Conservation (phyloP, 2,113 vertebrate species). For the Verasper variegatus region DNA sequence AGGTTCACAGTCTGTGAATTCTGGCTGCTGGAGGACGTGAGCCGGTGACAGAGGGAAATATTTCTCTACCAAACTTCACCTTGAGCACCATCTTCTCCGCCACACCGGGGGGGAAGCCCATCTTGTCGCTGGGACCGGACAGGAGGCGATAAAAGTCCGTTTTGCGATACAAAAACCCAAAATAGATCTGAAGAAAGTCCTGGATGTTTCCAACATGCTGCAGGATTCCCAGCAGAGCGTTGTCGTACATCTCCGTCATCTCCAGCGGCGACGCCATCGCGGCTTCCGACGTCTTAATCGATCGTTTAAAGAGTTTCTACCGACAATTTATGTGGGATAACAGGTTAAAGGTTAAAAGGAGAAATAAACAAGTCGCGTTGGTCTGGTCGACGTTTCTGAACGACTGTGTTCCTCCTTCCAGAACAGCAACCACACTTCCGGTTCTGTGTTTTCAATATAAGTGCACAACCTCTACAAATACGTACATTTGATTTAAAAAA, state of each 20-base stretch:
- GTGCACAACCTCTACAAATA: accelerated
- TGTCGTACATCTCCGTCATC: slow-evolving; percentile 93
- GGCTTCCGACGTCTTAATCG: not conserved
- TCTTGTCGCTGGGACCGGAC: slow-evolving; percentile 84
- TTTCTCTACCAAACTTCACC: slow-evolving; percentile 75
- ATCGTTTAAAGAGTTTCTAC: too few relatives aligned
- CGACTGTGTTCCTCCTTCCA: slow-evolving; percentile 17
- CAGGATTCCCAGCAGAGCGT: slow-evolving; percentile 93
- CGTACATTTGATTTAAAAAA: accelerated
- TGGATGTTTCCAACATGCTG: slow-evolving; percentile 96
- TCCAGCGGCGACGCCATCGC: slow-evolving; percentile 82
- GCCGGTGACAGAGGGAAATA: too few relatives aligned
- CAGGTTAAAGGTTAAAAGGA: not conserved
- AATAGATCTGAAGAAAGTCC: slow-evolving; percentile 92
- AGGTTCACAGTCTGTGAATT: too few relatives aligned
- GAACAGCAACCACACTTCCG: slow-evolving; percentile 48
- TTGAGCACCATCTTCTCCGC: slow-evolving; percentile 79
- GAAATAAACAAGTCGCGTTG: not conserved
- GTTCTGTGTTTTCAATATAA: slow-evolving; percentile 30
- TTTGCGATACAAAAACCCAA: slow-evolving; percentile 95
- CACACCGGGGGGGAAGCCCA: slow-evolving; percentile 89
- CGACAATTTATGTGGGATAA: too few relatives aligned
- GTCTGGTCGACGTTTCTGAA: not conserved
- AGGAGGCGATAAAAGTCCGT: slow-evolving; percentile 96
- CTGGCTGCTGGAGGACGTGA: too few relatives aligned